Percentiles rank a stretch among this genome's conserved stretches.
Conservation (phyloP, 2,113 vertebrate species). For the Ahaetulla prasina region DNA sequence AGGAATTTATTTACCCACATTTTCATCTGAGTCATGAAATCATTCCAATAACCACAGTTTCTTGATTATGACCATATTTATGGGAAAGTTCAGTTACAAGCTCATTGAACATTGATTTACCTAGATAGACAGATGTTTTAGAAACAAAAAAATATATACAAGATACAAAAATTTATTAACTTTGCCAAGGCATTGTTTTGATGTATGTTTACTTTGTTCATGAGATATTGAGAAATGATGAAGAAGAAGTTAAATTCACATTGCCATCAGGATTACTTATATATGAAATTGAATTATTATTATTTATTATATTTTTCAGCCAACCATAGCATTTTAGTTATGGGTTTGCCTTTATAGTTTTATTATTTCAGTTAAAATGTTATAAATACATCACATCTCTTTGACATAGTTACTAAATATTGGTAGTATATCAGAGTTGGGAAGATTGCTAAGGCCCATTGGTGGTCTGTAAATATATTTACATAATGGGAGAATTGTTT, state of each 20-base stretch:
- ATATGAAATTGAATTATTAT: not conserved
- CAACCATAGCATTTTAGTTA: not conserved
- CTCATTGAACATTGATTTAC: conserved; percentile 1
- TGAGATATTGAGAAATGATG: not conserved
- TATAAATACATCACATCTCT: not conserved
- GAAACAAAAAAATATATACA: not conserved
- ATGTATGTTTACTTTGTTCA: not conserved
- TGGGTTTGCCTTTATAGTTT: not conserved
- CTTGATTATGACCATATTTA: conserved; percentile 27
- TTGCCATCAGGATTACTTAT: not conserved
- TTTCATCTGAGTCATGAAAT: not conserved
- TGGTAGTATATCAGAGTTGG: not conserved
- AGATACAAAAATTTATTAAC: not conserved
- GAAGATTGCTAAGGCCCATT: not conserved
- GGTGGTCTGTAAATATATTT: not conserved
- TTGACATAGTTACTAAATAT: not conserved
- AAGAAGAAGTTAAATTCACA: not conserved
- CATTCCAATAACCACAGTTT: conserved; percentile 8
- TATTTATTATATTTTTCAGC: not conserved
- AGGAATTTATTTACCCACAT: conserved; percentile 21
- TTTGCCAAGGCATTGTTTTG: not conserved
- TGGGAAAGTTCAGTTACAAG: not conserved
- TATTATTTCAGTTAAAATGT: not conserved
- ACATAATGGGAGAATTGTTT: not conserved
- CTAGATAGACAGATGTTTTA: not conserved